These are phyloP conservation scores for Brachypteracias leptosomus DNA, from an alignment of 2,113 vertebrate genomes.

Conservation along the genomic window DNA sequence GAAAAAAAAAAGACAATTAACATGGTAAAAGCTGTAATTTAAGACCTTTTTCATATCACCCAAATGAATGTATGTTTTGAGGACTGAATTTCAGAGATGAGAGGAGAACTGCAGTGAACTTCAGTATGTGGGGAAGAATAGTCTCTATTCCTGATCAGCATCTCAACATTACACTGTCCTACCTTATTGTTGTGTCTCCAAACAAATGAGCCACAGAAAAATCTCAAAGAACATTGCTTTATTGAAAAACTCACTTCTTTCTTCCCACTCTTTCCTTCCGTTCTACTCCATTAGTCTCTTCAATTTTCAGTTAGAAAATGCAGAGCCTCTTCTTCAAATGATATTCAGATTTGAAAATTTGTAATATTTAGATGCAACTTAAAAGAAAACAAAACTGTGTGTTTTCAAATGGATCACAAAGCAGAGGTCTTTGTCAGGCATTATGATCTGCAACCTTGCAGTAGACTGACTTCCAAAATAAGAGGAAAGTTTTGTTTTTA, in stretches of 20 bases:
- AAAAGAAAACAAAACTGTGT: background rate
- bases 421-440: background rate
- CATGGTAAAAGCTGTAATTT: background rate
- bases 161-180: slow-evolving; percentile 9
- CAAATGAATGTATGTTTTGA: background rate
- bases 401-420: background rate
- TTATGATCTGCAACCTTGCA: background rate
- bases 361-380: background rate
- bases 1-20: background rate
- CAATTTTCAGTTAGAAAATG: background rate
- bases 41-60: background rate
- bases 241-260: background rate
- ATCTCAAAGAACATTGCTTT: background rate
- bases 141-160: background rate
- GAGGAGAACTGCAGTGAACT: background rate
- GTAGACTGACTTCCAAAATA: background rate
- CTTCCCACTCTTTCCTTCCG: background rate
- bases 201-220: background rate
- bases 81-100: background rate
- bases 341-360: background rate
- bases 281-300: background rate
- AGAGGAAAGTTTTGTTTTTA: background rate
- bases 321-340: background rate
- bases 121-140: background rate
- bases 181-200: slow-evolving; percentile 6